Evolutionary conservation across 1,140 invertebrate species (phyloP).

Genomic region (Caenorhabditis brenneri): DNA sequence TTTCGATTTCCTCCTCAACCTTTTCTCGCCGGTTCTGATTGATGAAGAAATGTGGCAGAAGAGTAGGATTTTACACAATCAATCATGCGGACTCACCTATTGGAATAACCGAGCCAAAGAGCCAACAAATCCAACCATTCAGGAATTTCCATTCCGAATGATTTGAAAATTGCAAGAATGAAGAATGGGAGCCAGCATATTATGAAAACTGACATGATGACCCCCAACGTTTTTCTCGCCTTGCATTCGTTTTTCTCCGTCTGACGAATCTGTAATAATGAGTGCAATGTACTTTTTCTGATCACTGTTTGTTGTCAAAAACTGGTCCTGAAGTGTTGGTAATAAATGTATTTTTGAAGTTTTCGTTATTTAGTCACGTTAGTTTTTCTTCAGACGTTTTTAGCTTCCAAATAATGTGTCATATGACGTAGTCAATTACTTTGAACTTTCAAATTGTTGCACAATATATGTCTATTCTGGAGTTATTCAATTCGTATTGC

Average conservation of each 20-base stretch:
- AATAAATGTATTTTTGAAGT: no score
- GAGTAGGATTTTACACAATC: background rate
- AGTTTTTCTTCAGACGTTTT: background rate
- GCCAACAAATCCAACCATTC: constrained; percentile 71
- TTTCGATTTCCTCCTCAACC: background rate
- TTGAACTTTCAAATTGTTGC: constrained; percentile 20
- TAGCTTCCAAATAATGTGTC: background rate
- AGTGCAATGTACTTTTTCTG: constrained; percentile 40
- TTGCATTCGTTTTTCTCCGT: constrained; percentile 64
- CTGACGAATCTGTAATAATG: constrained; percentile 48
- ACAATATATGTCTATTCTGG: constrained; percentile 14
- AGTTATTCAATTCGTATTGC: background rate
- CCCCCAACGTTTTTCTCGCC: constrained; percentile 83
- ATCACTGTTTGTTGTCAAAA: background rate
- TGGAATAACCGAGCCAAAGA: constrained; percentile 74
- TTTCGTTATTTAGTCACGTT: background rate
- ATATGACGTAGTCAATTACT: constrained; percentile 21
- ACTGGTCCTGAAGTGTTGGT: background rate
- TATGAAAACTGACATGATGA: constrained; percentile 94
- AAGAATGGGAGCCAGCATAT: constrained; percentile 96
- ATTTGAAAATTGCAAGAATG: constrained; percentile 72
- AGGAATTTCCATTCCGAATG: constrained; percentile 66
- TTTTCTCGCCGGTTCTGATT: background rate
- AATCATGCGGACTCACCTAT: constrained; percentile 66
- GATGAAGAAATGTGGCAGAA: background rate